These are phyloP conservation scores for Apamea monoglypha DNA, from an alignment of 2,888 invertebrate species.

Conservation along the genomic window DNA sequence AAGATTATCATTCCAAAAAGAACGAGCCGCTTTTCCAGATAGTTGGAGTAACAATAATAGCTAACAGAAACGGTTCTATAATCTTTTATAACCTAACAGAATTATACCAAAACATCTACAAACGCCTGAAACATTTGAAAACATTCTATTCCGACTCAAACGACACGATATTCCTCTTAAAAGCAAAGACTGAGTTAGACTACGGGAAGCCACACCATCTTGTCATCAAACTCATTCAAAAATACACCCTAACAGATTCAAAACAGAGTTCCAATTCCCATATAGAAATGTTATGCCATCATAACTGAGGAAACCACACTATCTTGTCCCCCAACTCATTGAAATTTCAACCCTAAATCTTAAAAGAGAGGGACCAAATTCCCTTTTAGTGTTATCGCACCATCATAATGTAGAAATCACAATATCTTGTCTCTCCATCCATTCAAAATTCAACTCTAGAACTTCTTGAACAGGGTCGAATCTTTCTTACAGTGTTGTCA, in stretches of 20 bases:
- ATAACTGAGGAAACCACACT: conserved; percentile 11
- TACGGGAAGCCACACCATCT: conserved; percentile 36
- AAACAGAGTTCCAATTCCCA: conserved; percentile 15
- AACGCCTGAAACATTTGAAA: conserved; percentile 47
- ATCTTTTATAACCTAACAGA: neutral
- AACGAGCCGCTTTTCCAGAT: neutral
- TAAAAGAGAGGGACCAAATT: conserved; percentile 14
- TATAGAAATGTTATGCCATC: neutral
- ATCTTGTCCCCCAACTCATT: neutral
- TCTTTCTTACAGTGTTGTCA: neutral
- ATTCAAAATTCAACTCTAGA: conserved; percentile 15
- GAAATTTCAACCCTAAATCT: conserved; percentile 9
- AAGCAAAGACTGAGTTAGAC: conserved; percentile 59
- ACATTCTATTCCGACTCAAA: conserved; percentile 59
- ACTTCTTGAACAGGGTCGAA: neutral
- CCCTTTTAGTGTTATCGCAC: neutral
- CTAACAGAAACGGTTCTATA: neutral
- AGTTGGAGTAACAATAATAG: neutral
- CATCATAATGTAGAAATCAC: conserved; percentile 23
- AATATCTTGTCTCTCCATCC: neutral
- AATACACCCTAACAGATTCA: neutral
- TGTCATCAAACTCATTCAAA: conserved; percentile 7
- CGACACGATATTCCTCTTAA: conserved; percentile 64
- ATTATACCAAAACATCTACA: conserved; percentile 22
- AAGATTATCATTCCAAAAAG: neutral